Conservation (phyloP, 2,113 vertebrate species). For the Sylvia atricapilla region DNA sequence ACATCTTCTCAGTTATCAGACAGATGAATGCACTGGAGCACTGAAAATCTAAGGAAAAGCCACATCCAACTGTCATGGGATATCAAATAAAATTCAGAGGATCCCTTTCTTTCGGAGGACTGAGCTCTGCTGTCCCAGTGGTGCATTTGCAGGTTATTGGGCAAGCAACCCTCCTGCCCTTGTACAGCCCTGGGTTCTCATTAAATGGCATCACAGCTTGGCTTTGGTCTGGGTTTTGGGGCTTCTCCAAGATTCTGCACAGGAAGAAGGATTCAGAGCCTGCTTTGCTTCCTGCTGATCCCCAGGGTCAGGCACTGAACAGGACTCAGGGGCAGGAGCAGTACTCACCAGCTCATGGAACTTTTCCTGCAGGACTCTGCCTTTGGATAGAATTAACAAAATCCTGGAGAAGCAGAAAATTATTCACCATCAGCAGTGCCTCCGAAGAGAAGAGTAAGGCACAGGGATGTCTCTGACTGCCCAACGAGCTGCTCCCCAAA, state of each 20-base stretch:
- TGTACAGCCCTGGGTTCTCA: background rate
- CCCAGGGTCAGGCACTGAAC: background rate
- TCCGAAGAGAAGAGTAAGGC: rapidly evolving
- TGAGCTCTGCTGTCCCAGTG: rapidly evolving
- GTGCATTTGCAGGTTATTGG: background rate
- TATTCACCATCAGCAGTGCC: background rate
- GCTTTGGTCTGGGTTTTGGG: background rate
- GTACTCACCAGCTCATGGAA: background rate
- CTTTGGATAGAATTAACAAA: background rate
- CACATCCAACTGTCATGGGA: background rate
- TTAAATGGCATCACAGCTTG: background rate
- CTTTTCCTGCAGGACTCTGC: rapidly evolving
- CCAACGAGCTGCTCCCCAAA: background rate
- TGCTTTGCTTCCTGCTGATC: background rate
- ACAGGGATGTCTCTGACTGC: background rate
- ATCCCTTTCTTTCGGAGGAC: background rate
- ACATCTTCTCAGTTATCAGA: background rate
- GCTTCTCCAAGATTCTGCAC: background rate
- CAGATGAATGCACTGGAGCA: background rate
- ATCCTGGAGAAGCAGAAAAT: background rate
- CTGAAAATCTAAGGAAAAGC: background rate
- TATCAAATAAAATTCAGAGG: background rate
- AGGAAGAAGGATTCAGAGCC: background rate
- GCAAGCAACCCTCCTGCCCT: background rate
- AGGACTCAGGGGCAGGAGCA: rapidly evolving